Base-by-base conservation (phyloP, 2,797 vertebrate species). In the Capromys pilorides region DNA sequence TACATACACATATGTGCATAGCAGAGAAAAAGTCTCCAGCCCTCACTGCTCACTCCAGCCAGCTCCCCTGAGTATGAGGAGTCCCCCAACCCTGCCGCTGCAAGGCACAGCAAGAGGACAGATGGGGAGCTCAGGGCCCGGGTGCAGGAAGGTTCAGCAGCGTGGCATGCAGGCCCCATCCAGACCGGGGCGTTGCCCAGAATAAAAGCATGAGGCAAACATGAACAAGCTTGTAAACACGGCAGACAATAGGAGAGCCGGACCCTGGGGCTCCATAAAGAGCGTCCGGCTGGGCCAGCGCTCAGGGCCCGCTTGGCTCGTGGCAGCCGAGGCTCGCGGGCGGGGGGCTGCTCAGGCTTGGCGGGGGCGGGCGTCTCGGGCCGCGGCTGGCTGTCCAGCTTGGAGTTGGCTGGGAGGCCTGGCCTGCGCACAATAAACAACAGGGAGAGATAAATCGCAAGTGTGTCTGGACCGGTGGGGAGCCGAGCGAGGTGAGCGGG, bases 361-460 rank as follows among this genome's bases (percentile, higher is more conserved):
- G 97, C 97, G 41, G 84, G 94, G 92, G 73, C 9, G 0, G 85
- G 73, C 4, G 97, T 97, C 97, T 97, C n/a, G 51, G 96, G 95
- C 95, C 12, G 22, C 0, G n/a, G 96, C 95, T 96, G 96, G 96
- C 96, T 3, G 21, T 94, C 95, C 95, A 94, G 95, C 95, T 92
- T 71, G 0, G 66, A 97, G 96, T 95, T 97, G 97, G 96, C 97
- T 19, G 84, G 96, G 90, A 97, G 87, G 95, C 85, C 95, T 97
- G 97, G 97, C 94, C 78, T 93, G 66, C 18, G 24, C 95, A 96
- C 95, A 95, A 88, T 97, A 97, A 97, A 97, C 97, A 97, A 97
- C 84, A 93, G 88, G 90, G 95, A 92, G 93, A 97, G 97, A 97
- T 96, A 97, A 97, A 97, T 97, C n/a, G 94, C 85, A 61, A 96